A percentile compares a stretch with the other conserved stretches of the same genome.
These are phyloP conservation scores for Anorthoa munda DNA, from an alignment of 2,888 invertebrate species.

Conservation along the genomic window DNA sequence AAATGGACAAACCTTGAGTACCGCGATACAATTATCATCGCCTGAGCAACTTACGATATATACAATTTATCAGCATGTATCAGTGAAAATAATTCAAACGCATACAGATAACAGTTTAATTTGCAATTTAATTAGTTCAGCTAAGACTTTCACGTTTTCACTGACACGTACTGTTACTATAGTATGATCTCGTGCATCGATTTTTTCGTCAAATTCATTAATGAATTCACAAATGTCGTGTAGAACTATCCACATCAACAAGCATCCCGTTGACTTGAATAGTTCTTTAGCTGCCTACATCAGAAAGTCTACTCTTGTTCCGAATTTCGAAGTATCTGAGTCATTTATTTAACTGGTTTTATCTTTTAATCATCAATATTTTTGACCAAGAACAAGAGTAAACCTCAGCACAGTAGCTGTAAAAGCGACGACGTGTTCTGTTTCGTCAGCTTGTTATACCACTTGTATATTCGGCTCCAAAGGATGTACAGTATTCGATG, in stretches of 20 bases:
- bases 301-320: conserved; percentile 28
- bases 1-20: conserved; percentile 43
- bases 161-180: conserved; percentile 64
- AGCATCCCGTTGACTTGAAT: conserved; percentile 17
- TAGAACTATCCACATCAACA: conserved; percentile 18
- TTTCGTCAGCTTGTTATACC: conserved; percentile 7
- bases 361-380: neutral
- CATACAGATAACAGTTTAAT: conserved; percentile 66
- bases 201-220: conserved; percentile 56
- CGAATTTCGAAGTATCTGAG: neutral
- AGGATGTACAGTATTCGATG: neutral
- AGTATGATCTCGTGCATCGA: conserved; percentile 65
- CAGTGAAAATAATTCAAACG: conserved; percentile 67
- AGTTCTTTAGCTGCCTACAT: conserved; percentile 8
- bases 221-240: conserved; percentile 52
- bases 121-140: conserved; percentile 66
- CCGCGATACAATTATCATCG: conserved; percentile 56
- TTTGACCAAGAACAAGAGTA: conserved; percentile 25
- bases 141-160: conserved; percentile 72
- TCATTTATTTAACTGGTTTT: neutral
- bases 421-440: conserved; percentile 16
- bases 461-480: conserved; percentile 10
- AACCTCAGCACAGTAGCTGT: conserved; percentile 10
- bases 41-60: conserved; percentile 57
- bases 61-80: conserved; percentile 65